These are phyloP conservation scores for Elysia chlorotica DNA, from an alignment of 1,140 invertebrate genomes.

Conservation along the genomic window DNA sequence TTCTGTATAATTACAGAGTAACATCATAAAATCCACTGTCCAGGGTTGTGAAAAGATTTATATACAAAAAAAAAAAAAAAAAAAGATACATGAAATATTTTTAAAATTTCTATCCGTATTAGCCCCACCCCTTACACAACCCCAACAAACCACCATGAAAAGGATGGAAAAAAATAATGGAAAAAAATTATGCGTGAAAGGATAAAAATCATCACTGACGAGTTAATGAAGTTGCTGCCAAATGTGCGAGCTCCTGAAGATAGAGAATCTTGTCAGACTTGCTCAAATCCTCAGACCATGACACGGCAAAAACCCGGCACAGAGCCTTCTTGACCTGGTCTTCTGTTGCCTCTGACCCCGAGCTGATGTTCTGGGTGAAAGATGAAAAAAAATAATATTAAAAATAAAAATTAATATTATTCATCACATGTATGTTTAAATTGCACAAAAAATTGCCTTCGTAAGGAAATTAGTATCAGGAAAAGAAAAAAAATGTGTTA, in stretches of 20 bases:
- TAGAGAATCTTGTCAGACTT: conserved; percentile 66
- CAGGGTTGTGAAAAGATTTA: not conserved
- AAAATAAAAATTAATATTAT: no score
- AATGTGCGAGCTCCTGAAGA: conserved; percentile 69
- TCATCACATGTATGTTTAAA: no score
- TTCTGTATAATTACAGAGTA: no score
- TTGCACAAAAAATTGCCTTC: no score
- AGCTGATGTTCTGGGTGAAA: conserved; percentile 48
- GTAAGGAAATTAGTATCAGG: no score
- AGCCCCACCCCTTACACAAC: not conserved
- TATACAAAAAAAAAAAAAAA: not conserved
- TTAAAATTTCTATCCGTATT: not conserved
- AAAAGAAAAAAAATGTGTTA: not conserved
- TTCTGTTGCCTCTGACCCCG: conserved; percentile 52
- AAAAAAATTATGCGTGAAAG: not conserved
- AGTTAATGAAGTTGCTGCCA: conserved; percentile 28
- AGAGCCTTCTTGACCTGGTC: conserved; percentile 55
- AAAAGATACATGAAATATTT: not conserved
- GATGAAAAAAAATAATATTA: no score
- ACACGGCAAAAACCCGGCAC: conserved; percentile 53
- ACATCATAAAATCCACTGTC: no score
- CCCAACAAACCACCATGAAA: not conserved
- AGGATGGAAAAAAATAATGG: not conserved
- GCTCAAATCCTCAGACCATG: conserved; percentile 46
- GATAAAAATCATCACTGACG: not conserved